phyloP scores from a whole-genome alignment of 1,140 invertebrate species.

The Elymnias hypermnestra region DNA sequence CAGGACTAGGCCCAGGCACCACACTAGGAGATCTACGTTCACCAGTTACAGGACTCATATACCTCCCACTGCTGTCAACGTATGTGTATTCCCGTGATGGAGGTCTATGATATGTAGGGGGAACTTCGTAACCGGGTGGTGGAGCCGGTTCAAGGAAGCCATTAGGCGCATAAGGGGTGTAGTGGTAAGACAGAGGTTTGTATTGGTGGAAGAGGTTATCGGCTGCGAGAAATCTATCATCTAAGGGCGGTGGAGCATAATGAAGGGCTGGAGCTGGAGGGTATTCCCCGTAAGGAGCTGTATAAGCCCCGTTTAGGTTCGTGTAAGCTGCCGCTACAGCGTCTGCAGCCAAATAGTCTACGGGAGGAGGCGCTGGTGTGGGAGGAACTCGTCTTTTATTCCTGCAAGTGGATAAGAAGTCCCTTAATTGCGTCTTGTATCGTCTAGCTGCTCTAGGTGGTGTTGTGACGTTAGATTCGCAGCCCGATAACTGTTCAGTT shows the following conservation, averaged over 20 bases:
- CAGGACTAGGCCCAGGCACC: conserved; percentile 58
- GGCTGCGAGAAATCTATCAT: conserved; percentile 85
- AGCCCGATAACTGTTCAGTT: conserved; percentile 85
- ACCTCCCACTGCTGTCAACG: conserved; percentile 63
- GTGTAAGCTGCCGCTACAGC: conserved; percentile 87
- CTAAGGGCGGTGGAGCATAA: conserved; percentile 83
- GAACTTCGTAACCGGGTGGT: conserved; percentile 68
- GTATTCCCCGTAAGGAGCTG: conserved; percentile 79
- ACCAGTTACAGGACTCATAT: conserved; percentile 60
- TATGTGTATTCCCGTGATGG: conserved; percentile 76
- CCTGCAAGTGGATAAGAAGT: conserved; percentile 94
- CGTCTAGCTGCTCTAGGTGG: conserved; percentile 88
- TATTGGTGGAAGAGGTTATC: conserved; percentile 93
- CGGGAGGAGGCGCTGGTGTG: conserved; percentile 64
- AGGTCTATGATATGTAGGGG: conserved; percentile 57
- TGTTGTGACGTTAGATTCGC: conserved; percentile 76
- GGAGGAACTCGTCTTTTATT: conserved; percentile 89
- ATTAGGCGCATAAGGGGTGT: conserved; percentile 82
- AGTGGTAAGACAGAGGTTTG: conserved; percentile 85
- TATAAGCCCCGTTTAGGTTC: conserved; percentile 89
- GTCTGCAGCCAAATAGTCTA: conserved; percentile 74
- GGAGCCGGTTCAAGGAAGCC: conserved; percentile 85
- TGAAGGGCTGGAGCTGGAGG: conserved; percentile 79
- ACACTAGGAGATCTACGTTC: conserved; percentile 76
- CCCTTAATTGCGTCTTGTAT: conserved; percentile 94